Evolutionary conservation across 2,888 invertebrate genomes (phyloP), one percentile per base, ranked within the genome.

Genomic region (Scaptomyza reducta): DNA sequence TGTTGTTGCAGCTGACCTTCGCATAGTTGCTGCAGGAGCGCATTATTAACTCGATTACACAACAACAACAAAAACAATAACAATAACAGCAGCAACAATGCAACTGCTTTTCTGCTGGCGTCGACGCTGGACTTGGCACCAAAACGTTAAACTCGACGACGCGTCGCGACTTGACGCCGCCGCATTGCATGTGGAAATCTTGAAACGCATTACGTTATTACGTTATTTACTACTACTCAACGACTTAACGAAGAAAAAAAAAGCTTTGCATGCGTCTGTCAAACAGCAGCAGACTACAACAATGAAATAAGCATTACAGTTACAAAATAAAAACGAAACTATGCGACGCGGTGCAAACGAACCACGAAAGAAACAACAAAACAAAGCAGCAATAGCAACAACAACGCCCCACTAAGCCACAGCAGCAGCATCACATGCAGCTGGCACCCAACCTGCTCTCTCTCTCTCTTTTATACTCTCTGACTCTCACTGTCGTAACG

Each of bases 91-190:
- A 40, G 38, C 50, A 49, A 50, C 49, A 50, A 50, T 40, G 45
- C 50, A 56, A 35, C 45, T 50, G n/a, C 13, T 41, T 38, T 25
- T 33, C 31, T 35, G 57, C 51, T 47, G 41, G 46, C 73, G 50
- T 64, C 59, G 67, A 59, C 72, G 88, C 89, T 89, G 89, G 90
- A 90, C 89, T 90, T 90, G 90, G 89, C 89, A 90, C 81, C 89
- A 89, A 83, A 86, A 85, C 87, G 83, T 88, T 78, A 73, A 55
- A 65, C 64, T 63, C 74, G 55, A 59, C 59, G 44, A 54, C 57
- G 72, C 59, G 61, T 38, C 42, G 54, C 49, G 10, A 16, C 10
- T 16, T 70, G 55, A 59, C 57, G 44, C 54, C 57, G 44, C 54
- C 57, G 56, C 53, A 46, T 61, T 77, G 85, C 72, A 77, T 84